Percentiles rank a stretch among this genome's conserved stretches.
Conservation (phyloP, 2,113 vertebrate genomes). For the Amblyornis subalaris region DNA sequence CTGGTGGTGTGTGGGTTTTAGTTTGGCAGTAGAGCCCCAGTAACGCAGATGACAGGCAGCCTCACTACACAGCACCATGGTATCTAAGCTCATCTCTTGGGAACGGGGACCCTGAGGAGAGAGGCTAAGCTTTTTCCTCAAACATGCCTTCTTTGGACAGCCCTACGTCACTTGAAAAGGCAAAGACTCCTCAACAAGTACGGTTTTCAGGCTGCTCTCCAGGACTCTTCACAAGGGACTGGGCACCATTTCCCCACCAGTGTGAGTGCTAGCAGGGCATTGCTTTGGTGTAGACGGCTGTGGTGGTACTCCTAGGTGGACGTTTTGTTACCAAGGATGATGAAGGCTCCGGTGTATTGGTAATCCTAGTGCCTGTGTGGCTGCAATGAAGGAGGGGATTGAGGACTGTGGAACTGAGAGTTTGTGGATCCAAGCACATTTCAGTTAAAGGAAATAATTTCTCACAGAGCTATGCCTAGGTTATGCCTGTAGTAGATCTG, state of each 20-base stretch:
- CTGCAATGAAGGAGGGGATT: background rate
- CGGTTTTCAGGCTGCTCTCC: background rate
- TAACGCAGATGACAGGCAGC: background rate
- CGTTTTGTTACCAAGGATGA: background rate
- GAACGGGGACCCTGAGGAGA: background rate
- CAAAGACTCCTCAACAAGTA: background rate
- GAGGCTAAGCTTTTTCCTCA: background rate
- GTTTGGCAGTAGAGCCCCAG: background rate
- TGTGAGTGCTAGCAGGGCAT: background rate
- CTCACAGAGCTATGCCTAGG: accelerated
- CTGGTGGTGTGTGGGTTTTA: background rate
- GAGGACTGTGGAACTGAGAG: background rate
- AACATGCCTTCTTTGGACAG: background rate
- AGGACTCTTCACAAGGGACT: background rate
- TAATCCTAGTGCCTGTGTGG: background rate
- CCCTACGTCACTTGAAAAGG: background rate
- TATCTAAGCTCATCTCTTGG: background rate
- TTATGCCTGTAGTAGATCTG: background rate
- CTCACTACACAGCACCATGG: background rate
- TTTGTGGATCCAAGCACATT: background rate
- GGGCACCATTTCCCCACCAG: background rate
- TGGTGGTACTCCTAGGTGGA: background rate
- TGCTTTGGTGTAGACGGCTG: background rate
- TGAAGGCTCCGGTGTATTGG: background rate
- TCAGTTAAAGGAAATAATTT: background rate